Percentiles rank a stretch among this genome's conserved stretches.
Evolutionary conservation across 2,888 invertebrate genomes (phyloP).

Genomic region (Sarcophaga subvicina): DNA sequence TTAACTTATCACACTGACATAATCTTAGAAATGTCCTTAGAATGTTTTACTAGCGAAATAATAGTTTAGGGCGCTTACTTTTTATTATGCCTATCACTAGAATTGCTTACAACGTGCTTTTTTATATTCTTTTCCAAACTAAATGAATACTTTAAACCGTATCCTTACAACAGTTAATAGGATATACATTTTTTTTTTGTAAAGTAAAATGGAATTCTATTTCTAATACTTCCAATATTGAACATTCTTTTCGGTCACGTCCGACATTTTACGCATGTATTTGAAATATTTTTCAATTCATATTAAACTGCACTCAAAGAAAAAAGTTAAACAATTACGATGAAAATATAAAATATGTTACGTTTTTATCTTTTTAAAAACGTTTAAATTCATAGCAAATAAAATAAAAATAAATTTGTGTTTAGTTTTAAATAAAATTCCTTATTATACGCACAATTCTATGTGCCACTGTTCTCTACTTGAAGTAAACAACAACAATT

Average conservation of each 20-base stretch:
- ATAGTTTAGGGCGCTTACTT: background rate
- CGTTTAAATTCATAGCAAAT: too few relatives aligned
- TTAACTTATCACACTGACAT: slow-evolving; percentile 71
- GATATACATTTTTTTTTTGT: too few relatives aligned
- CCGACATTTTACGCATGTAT: slow-evolving; percentile 59
- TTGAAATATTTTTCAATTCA: slow-evolving; percentile 30
- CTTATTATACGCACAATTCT: too few relatives aligned
- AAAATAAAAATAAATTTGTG: too few relatives aligned
- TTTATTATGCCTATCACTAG: too few relatives aligned
- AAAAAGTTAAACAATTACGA: background rate
- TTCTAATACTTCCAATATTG: slow-evolving; percentile 49
- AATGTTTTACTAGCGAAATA: background rate
- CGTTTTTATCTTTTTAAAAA: too few relatives aligned
- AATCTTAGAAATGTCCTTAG: slow-evolving; percentile 66
- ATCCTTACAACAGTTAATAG: slow-evolving; percentile 3
- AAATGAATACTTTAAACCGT: slow-evolving; percentile 47
- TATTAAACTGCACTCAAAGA: background rate
- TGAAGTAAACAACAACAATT: too few relatives aligned
- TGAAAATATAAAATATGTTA: background rate
- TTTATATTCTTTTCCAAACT: slow-evolving; percentile 18
- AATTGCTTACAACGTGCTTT: background rate
- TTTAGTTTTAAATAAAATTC: too few relatives aligned
- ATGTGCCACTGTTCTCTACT: too few relatives aligned
- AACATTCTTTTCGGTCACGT: slow-evolving; percentile 62
- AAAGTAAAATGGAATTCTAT: too few relatives aligned